Percentiles rank a stretch among this genome's conserved stretches.
phyloP scores from a whole-genome alignment of 1,140 invertebrate species.

The Bombus impatiens region DNA sequence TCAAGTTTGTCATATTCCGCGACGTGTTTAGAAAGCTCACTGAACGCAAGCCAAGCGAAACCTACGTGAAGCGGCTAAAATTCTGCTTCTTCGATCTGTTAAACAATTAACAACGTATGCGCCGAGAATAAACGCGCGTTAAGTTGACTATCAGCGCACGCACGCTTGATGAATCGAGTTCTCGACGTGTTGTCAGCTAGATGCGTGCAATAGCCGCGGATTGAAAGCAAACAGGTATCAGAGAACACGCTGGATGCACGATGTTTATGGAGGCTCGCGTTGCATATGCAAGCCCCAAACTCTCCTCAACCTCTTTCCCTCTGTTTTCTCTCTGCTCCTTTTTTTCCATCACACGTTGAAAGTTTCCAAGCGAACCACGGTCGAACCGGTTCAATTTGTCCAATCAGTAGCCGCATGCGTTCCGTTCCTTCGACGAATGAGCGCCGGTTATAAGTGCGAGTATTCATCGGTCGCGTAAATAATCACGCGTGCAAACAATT shows the following conservation, averaged over 20 bases:
- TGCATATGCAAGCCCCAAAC: slow-evolving; percentile 26
- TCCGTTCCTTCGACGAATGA: no score
- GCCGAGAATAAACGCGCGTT: neutral
- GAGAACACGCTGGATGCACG: slow-evolving; percentile 35
- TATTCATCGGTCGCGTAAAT: slow-evolving; percentile 18
- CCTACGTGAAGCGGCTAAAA: neutral
- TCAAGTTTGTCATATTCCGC: no score
- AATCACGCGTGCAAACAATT: slow-evolving; percentile 43
- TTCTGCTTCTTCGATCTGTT: neutral
- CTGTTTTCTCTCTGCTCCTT: neutral
- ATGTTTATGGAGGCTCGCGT: slow-evolving; percentile 51
- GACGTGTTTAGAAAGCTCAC: no score
- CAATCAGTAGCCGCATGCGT: neutral
- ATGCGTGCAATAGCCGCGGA: slow-evolving; percentile 52
- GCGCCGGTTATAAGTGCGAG: neutral
- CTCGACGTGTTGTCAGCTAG: neutral
- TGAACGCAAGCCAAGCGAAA: neutral
- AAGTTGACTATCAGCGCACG: neutral
- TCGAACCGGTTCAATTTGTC: slow-evolving; percentile 8
- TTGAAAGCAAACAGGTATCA: slow-evolving; percentile 67
- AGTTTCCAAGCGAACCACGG: neutral
- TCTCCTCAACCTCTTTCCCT: no score
- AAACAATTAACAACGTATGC: neutral
- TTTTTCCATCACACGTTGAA: neutral
- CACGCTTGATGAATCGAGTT: slow-evolving; percentile 46